A percentile compares a stretch with the other conserved stretches of the same genome.
Evolutionary conservation across 1,140 invertebrate genomes (phyloP).

Genomic region (Bombus waltoni): DNA sequence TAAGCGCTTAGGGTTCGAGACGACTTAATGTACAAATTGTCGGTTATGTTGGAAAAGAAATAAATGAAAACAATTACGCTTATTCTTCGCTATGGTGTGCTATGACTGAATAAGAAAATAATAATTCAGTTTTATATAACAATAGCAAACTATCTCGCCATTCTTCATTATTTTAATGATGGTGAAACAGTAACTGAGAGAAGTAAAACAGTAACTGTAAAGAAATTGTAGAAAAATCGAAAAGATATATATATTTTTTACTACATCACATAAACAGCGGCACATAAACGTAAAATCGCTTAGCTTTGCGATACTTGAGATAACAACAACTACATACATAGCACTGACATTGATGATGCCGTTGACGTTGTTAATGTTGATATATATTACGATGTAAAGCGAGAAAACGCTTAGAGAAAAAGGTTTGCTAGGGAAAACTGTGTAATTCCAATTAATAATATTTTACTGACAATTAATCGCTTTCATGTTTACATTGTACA

Average conservation of each 20-base stretch:
- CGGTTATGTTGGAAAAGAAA: neutral
- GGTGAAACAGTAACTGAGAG: slow-evolving; percentile 61
- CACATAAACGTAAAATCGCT: slow-evolving; percentile 18
- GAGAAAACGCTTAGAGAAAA: neutral
- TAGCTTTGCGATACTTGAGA: slow-evolving; percentile 4
- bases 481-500: slow-evolving; percentile 34
- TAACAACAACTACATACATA: neutral
- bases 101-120: neutral
- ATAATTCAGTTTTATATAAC: slow-evolving; percentile 11
- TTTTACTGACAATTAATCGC: slow-evolving; percentile 18
- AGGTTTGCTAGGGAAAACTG: slow-evolving; percentile 3
- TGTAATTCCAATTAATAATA: slow-evolving; percentile 3
- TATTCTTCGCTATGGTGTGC: neutral
- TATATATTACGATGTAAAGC: neutral
- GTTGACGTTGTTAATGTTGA: no score
- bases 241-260: slow-evolving; percentile 73
- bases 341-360: no score
- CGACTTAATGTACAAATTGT: slow-evolving; percentile 11
- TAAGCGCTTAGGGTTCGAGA: neutral
- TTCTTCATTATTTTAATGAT: slow-evolving; percentile 65
- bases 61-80: neutral
- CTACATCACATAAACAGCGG: slow-evolving; percentile 65
- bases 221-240: slow-evolving; percentile 66
- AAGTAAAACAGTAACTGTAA: slow-evolving; percentile 65
- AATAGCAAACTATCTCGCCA: slow-evolving; percentile 13